Percentiles rank a stretch among this genome's conserved stretches.
phyloP scores from a whole-genome alignment of 2,888 invertebrate species.

The Lasioglossum vierecki region DNA sequence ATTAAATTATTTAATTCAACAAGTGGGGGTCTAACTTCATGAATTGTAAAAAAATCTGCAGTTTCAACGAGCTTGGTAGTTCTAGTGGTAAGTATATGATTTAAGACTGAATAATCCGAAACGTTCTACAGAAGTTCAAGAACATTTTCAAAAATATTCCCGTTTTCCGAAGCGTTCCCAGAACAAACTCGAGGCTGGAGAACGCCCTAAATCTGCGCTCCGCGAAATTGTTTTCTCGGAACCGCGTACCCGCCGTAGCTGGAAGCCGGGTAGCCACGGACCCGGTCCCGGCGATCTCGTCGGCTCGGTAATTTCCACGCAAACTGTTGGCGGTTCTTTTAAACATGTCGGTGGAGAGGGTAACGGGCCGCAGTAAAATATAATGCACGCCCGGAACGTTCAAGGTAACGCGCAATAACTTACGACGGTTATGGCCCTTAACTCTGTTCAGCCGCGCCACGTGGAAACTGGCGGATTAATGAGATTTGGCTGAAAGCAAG shows the following conservation, averaged over 20 bases:
- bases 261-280: constrained; percentile 11
- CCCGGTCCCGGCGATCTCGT: constrained; percentile 1
- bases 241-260: constrained; percentile 8
- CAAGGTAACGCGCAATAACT: constrained; percentile 46
- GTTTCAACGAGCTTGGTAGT: too few species aligned
- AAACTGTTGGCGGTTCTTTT: constrained; percentile 32
- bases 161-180: neutral
- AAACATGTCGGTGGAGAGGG: constrained; percentile 5
- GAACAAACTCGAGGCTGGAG: neutral
- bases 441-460: constrained; percentile 25
- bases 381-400: constrained; percentile 27
- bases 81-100: too few species aligned
- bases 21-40: too few species aligned
- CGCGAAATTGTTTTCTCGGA: constrained; percentile 26
- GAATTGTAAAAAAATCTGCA: too few species aligned
- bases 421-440: constrained; percentile 35
- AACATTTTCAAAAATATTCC: too few species aligned
- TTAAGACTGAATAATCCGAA: too few species aligned
- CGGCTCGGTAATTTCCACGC: constrained; percentile 29
- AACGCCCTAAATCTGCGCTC: neutral
- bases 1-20: too few species aligned
- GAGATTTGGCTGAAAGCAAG: constrained; percentile 39
- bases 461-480: constrained; percentile 34
- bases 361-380: constrained; percentile 38
- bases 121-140: too few species aligned